phyloP scores from a whole-genome alignment of 1,140 invertebrate genomes.

The Lepidurus couesii region DNA sequence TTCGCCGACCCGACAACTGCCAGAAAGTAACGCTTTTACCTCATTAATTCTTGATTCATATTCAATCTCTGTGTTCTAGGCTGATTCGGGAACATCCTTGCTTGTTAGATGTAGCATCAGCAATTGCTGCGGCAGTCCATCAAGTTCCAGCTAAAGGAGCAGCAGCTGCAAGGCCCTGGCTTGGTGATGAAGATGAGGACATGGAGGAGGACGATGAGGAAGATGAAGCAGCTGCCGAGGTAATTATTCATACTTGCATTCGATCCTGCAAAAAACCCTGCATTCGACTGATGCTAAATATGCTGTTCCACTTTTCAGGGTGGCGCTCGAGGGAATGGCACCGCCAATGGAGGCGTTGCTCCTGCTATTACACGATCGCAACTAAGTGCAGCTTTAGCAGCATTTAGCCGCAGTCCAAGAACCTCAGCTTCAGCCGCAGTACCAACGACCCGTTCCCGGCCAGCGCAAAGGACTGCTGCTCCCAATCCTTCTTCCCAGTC shows the following conservation, averaged over 20 bases:
- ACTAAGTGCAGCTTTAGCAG: background rate
- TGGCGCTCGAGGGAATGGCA: background rate
- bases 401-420: background rate
- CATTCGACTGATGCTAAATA: background rate
- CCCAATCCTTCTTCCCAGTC: background rate
- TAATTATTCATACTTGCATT: background rate
- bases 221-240: conserved; percentile 24
- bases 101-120: background rate
- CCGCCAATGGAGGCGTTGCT: background rate
- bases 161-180: conserved; percentile 6
- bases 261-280: background rate
- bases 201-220: conserved; percentile 23
- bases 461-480: background rate
- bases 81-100: background rate
- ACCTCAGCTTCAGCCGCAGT: background rate
- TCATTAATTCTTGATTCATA: background rate
- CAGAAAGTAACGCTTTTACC: conserved; percentile 33
- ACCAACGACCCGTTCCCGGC: background rate
- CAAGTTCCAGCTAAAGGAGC: background rate
- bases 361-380: background rate
- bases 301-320: background rate
- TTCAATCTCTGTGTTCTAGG: background rate
- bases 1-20: conserved; percentile 35
- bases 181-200: conserved; percentile 19
- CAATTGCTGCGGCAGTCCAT: conserved; percentile 1